Base-by-base conservation (phyloP, 1,140 invertebrate species). In the Lysiphlebus fabarum region DNA sequence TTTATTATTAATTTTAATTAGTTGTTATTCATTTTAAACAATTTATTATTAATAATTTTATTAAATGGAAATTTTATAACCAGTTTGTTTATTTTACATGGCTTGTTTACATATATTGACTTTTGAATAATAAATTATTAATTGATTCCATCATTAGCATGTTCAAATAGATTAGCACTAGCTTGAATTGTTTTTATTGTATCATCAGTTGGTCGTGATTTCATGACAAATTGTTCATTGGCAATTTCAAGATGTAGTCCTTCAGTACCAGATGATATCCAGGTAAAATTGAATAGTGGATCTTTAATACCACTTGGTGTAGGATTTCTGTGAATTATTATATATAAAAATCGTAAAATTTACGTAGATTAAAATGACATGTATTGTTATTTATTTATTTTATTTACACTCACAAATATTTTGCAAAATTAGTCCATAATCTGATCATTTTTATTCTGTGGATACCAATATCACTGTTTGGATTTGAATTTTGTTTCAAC, bases 281-380 rank as follows among this genome's bases (percentile, higher is more conserved):
- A 49, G 11, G 33, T n/a, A 4, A 34, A 8, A 49, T 34, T 34
- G 7, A 34, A 0, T 11, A 49, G 7, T 49, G 11, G 10, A 10
- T 49, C 47, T 4, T 49, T n/a, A 6, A 26, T 49, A 10, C 1
- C 47, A 49, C 36, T 49, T 17, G 47, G 47, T n/a, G 47, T 49
- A 0, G 47, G 47, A 49, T 49, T n/a, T 6, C 47, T 49, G 26
- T 7, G 34, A 14, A 6, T 6, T 17, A 47, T 26, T 7, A 17
- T 17, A 47, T 17, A 6, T 47, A 5, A 7, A 47, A 26, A 26
- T 26, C n/a, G n/a, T n/a, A n/a, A n/a, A n/a, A n/a, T n/a, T n/a
- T n/a, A n/a, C n/a, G n/a, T n/a, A n/a, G n/a, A n/a, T n/a, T n/a
- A n/a, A n/a, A n/a, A n/a, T n/a, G n/a, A n/a, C n/a, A n/a, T n/a